phyloP scores from a whole-genome alignment of 2,888 invertebrate species.

The Teinopalpus imperialis region DNA sequence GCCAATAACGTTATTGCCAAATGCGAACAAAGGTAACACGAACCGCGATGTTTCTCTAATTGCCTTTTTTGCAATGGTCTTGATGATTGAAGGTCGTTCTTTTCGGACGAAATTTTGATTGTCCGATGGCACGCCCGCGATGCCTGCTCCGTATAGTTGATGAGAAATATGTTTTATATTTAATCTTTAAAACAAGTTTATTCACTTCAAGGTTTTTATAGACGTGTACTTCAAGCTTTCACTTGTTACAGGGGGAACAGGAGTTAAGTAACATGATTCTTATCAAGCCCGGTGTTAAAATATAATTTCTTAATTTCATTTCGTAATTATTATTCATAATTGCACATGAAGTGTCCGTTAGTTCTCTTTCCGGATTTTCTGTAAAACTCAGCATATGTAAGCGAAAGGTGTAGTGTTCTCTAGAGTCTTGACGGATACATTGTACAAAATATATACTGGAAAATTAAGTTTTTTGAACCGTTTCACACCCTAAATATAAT shows the following conservation, averaged over 20 bases:
- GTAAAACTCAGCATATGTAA: too few relatives aligned
- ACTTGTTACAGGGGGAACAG: neutral
- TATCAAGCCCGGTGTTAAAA: too few relatives aligned
- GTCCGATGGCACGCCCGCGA: constrained; percentile 37
- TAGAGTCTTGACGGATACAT: too few relatives aligned
- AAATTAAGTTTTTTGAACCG: too few relatives aligned
- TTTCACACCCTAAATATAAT: too few relatives aligned
- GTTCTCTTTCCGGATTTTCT: too few relatives aligned
- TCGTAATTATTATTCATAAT: too few relatives aligned
- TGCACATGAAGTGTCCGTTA: too few relatives aligned
- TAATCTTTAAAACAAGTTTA: constrained; percentile 1
- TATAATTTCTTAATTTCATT: too few relatives aligned
- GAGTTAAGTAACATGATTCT: too few relatives aligned
- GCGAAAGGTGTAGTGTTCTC: too few relatives aligned
- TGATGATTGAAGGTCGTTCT: constrained; percentile 36
- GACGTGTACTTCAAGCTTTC: neutral
- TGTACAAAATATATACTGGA: too few relatives aligned
- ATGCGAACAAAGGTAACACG: constrained; percentile 21
- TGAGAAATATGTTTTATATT: constrained; percentile 5
- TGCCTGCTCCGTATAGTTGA: constrained; percentile 21
- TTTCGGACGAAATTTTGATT: constrained; percentile 43
- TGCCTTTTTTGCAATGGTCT: constrained; percentile 24
- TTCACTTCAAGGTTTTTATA: constrained; percentile 1
- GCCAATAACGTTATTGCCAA: constrained; percentile 3
- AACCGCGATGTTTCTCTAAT: constrained; percentile 36